A percentile compares a stretch with the other conserved stretches of the same genome.
These are phyloP conservation scores for Platycheirus rosarum DNA, from an alignment of 2,888 invertebrate genomes.

Conservation along the genomic window DNA sequence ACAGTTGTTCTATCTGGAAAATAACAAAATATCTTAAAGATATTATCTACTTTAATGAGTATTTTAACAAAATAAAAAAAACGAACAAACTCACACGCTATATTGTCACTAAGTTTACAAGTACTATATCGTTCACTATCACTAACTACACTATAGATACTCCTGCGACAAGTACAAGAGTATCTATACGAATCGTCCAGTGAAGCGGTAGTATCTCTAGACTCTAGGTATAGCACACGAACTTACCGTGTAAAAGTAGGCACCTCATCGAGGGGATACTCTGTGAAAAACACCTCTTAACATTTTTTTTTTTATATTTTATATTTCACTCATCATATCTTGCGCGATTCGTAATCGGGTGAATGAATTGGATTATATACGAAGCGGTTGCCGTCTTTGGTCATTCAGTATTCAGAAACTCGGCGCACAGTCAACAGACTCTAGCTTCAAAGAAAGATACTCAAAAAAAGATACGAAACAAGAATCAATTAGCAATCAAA, in stretches of 20 bases:
- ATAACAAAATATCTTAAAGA: constrained; percentile 41
- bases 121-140: constrained; percentile 1
- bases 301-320: constrained; percentile 32
- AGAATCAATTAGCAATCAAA: constrained; percentile 59
- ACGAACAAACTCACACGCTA: background rate
- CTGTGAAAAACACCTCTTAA: constrained; percentile 66
- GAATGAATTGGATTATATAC: constrained; percentile 77
- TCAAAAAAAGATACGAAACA: constrained; percentile 49
- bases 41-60: constrained; percentile 29
- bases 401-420: constrained; percentile 81
- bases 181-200: constrained; percentile 6
- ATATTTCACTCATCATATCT: constrained; percentile 72
- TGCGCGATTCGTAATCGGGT: constrained; percentile 73
- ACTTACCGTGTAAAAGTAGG: constrained; percentile 62
- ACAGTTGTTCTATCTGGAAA: constrained; percentile 7
- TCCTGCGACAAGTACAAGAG: constrained; percentile 1
- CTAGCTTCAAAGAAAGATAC: constrained; percentile 55
- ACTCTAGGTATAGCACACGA: constrained; percentile 19
- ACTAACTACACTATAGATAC: background rate
- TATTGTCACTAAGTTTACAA: constrained; percentile 39
- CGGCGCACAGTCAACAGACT: constrained; percentile 80
- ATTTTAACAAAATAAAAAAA: background rate
- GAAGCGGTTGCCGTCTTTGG: constrained; percentile 80
- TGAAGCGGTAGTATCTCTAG: no score
- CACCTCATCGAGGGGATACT: constrained; percentile 50